phyloP scores from a whole-genome alignment of 1,140 invertebrate genomes.

The Drepana arcuata region DNA sequence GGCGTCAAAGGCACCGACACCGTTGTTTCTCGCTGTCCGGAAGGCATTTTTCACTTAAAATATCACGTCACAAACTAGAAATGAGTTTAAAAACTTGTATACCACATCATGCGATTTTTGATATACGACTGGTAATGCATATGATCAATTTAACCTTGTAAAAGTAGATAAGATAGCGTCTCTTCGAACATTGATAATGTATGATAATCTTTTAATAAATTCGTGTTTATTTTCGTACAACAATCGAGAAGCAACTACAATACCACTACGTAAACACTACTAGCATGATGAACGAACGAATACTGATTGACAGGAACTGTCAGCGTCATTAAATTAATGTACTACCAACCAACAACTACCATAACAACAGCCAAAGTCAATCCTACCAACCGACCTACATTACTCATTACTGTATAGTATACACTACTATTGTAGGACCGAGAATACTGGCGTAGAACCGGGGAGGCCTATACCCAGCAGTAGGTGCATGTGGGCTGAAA shows the following conservation, averaged over 20 bases:
- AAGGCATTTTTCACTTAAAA: conserved; percentile 48
- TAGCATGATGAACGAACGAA: no score
- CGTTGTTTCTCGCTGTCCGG: conserved; percentile 42
- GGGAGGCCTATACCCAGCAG: no score
- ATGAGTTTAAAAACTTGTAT: not conserved
- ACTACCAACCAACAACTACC: no score
- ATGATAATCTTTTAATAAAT: conserved; percentile 7
- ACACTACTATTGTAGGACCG: no score
- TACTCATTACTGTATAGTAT: no score
- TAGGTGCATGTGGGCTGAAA: no score
- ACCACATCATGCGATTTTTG: not conserved
- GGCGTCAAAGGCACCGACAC: conserved; percentile 60
- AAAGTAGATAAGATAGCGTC: conserved; percentile 39
- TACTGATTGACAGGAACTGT: conserved; percentile 6
- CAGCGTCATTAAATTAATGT: no score
- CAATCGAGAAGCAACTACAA: not conserved
- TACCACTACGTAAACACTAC: no score
- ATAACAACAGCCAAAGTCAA: no score
- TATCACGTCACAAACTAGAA: conserved; percentile 1
- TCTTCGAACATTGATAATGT: conserved; percentile 9
- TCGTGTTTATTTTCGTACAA: conserved; percentile 11
- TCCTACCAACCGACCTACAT: no score
- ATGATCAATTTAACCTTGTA: conserved; percentile 38
- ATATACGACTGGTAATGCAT: conserved; percentile 1
- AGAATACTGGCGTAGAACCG: no score